Percentiles rank a stretch among this genome's conserved stretches.
Conservation (phyloP, 2,797 vertebrate genomes). For the Hydrophis major region DNA sequence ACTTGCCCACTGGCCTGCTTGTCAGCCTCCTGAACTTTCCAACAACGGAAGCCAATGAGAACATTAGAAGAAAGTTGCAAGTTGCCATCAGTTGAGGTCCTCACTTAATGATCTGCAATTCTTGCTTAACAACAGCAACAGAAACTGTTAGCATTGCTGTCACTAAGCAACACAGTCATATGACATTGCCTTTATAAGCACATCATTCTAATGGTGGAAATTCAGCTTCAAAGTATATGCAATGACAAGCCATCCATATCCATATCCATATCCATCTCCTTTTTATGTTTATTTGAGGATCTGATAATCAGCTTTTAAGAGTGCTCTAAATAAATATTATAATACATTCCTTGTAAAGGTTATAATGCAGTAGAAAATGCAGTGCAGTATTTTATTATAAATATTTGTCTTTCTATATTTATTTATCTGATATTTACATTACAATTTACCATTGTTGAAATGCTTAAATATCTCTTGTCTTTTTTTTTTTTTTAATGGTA, state of each 20-base stretch:
- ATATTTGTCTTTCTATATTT: not conserved
- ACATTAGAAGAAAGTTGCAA: not conserved
- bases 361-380: not conserved
- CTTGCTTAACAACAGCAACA: not conserved
- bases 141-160: not conserved
- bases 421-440: not conserved
- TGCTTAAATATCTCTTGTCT: not conserved
- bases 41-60: not conserved
- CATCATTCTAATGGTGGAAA: not conserved
- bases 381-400: not conserved
- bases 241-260: not conserved
- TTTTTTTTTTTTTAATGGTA: not conserved
- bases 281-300: not conserved
- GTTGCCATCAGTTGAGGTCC: not conserved
- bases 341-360: not conserved
- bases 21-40: not conserved
- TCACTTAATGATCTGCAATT: not conserved
- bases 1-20: not conserved
- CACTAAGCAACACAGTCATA: not conserved
- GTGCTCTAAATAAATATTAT: not conserved
- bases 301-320: not conserved
- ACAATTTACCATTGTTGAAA: not conserved
- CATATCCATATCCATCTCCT: not conserved
- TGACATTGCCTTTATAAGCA: not conserved
- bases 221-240: not conserved